Evolutionary conservation across 2,888 invertebrate species (phyloP), one percentile per base, ranked within the genome.

Genomic region (Dromius quadrimaculatus): DNA sequence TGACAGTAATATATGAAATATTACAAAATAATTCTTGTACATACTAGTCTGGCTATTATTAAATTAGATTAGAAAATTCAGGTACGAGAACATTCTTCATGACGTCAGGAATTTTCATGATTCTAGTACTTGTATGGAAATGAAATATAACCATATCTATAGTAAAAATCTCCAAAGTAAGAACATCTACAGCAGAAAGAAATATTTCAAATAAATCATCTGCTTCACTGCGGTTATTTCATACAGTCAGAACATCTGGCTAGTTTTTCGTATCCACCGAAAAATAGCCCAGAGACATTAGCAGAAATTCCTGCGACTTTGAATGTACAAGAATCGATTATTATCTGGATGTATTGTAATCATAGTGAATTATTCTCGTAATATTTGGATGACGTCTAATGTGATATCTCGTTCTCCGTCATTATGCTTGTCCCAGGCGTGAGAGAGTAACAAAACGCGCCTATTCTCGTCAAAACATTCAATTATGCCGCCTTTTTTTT

Each of bases 381-480:
- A 66, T 66, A 66, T 66, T 66, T 66, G 66, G 66, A 54, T 38
- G 57, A 23, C 66, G 54, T 47, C 64, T 64, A 62, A 62, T 43
- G 28, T 43, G 62, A n/a, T n/a, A n/a, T n/a, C n/a, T n/a, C n/a
- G 28, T 54, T 28, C 28, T 54, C 28, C 50, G 50, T 54, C 9
- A 5, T 32, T 6, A 32, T 32, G 32, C 9, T 32, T 9, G 32
- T 32, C 5, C 9, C 9, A 32, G 9, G 5, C 9, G 5, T 9
- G 32, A 6, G 5, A 17, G 5, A 6, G 32, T 9, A 6, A 9
- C 9, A 9, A 6, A 32, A 32, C 9, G 32, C 9, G 9, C 32
- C 5, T 9, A 6, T 4, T 6, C 32, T 32, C 32, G 4, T 17
- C 36, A 19, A n/a, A 36, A 20, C 59, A 20, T 20, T 36, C 20